phyloP scores from a whole-genome alignment of 2,888 invertebrate genomes.

The Pherbina coryleti region DNA sequence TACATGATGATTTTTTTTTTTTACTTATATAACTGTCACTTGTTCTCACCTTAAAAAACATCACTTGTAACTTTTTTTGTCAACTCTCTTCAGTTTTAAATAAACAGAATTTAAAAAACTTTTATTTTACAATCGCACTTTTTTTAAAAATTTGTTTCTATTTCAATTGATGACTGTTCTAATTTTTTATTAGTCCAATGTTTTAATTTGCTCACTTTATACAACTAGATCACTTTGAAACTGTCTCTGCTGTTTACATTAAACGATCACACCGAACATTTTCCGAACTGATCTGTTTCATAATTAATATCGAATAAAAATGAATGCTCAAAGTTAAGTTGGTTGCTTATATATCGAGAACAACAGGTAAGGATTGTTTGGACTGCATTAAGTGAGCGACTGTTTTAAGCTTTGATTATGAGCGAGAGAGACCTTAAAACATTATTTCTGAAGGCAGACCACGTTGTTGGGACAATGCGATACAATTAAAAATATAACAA shows the following conservation, averaged over 20 bases:
- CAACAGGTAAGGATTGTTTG: constrained; percentile 18
- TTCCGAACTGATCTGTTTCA: constrained; percentile 45
- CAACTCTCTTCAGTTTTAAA: background rate
- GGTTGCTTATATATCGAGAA: constrained; percentile 58
- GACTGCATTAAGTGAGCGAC: constrained; percentile 5
- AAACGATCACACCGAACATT: background rate
- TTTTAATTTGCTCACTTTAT: background rate
- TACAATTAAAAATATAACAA: constrained; percentile 32
- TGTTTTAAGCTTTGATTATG: background rate
- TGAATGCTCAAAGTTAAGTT: constrained; percentile 57
- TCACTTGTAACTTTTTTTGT: too few species aligned
- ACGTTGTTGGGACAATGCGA: constrained; percentile 27
- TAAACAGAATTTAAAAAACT: background rate
- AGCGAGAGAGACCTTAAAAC: constrained; percentile 20
- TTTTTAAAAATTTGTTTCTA: too few species aligned
- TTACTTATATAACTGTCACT: too few species aligned
- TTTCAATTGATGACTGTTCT: background rate
- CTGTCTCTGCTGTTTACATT: background rate
- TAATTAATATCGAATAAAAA: constrained; percentile 57
- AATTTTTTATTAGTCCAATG: background rate
- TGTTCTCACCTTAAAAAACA: background rate
- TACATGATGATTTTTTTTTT: too few species aligned
- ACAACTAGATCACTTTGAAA: background rate
- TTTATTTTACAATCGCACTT: background rate
- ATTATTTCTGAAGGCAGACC: constrained; percentile 31